Evolutionary conservation across 1,140 invertebrate species (phyloP).

Genomic region (Nasonia giraulti): DNA sequence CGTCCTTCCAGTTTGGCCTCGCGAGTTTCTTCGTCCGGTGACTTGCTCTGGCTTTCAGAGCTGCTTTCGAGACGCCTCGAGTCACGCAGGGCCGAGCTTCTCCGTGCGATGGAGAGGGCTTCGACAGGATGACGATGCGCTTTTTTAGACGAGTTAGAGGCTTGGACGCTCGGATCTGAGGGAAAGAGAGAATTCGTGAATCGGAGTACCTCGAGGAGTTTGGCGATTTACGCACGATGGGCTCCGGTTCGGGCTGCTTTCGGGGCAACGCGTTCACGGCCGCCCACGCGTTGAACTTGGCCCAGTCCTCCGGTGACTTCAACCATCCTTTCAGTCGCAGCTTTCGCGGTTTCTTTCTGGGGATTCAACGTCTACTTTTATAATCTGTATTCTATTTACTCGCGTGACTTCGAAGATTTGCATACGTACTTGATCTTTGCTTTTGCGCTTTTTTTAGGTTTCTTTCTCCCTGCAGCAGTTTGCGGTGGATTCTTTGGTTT

Average conservation of each 20-base stretch:
- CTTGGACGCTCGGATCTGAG: constrained; percentile 51
- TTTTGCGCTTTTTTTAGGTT: constrained; percentile 9
- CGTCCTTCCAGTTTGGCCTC: neutral
- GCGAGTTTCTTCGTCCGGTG: neutral
- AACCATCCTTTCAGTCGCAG: constrained; percentile 56
- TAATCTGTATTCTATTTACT: neutral
- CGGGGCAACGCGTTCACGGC: constrained; percentile 55
- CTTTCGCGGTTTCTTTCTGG: constrained; percentile 5
- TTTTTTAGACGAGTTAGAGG: constrained; percentile 52
- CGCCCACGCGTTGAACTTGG: constrained; percentile 59
- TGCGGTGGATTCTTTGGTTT: neutral
- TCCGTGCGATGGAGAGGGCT: neutral
- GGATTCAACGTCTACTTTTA: neutral
- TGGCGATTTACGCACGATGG: constrained; percentile 49
- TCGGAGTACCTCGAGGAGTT: neutral
- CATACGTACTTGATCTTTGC: neutral
- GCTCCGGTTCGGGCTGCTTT: constrained; percentile 52
- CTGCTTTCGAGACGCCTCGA: too few relatives aligned
- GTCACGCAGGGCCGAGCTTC: neutral
- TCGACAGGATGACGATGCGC: constrained; percentile 48
- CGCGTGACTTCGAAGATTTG: neutral
- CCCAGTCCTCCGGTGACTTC: constrained; percentile 60
- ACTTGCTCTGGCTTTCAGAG: neutral
- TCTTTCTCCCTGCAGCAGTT: neutral
- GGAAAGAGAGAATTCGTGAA: neutral